Evolutionary conservation across 2,113 vertebrate species (phyloP).

Genomic region (Phrynosoma blainvillii): DNA sequence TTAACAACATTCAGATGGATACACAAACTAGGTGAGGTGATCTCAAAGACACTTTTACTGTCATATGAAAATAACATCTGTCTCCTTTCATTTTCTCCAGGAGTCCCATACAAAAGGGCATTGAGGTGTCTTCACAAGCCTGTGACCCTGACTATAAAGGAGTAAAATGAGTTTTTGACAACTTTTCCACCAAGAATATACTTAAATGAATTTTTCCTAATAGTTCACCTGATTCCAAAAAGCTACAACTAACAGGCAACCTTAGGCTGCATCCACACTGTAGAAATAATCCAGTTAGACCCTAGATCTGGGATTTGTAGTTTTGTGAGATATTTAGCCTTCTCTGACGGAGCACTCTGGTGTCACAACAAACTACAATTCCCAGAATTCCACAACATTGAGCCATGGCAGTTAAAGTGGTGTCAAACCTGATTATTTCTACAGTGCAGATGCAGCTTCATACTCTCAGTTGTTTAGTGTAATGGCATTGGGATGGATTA

Average conservation of each 20-base stretch:
- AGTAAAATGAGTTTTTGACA: not conserved
- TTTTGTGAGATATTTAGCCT: too few relatives aligned
- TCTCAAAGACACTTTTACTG: not conserved
- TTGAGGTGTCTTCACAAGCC: not conserved
- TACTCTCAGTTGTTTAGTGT: too few relatives aligned
- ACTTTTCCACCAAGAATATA: not conserved
- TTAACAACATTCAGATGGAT: not conserved
- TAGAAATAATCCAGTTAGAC: too few relatives aligned
- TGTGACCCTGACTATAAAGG: not conserved
- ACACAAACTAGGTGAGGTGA: not conserved
- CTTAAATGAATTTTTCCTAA: not conserved
- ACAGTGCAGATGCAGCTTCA: too few relatives aligned
- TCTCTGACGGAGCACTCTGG: too few relatives aligned
- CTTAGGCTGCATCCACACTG: not conserved
- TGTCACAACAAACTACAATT: too few relatives aligned
- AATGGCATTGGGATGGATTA: too few relatives aligned
- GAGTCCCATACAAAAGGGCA: not conserved
- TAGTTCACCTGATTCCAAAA: not conserved
- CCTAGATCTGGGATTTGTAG: too few relatives aligned
- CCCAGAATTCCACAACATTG: too few relatives aligned
- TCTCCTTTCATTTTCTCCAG: not conserved
- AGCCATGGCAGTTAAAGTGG: too few relatives aligned
- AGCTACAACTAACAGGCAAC: not conserved
- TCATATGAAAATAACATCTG: too few relatives aligned
- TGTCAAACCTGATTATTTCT: too few relatives aligned